Conservation (phyloP, 2,113 vertebrate species). For the Bettongia penicillata region DNA sequence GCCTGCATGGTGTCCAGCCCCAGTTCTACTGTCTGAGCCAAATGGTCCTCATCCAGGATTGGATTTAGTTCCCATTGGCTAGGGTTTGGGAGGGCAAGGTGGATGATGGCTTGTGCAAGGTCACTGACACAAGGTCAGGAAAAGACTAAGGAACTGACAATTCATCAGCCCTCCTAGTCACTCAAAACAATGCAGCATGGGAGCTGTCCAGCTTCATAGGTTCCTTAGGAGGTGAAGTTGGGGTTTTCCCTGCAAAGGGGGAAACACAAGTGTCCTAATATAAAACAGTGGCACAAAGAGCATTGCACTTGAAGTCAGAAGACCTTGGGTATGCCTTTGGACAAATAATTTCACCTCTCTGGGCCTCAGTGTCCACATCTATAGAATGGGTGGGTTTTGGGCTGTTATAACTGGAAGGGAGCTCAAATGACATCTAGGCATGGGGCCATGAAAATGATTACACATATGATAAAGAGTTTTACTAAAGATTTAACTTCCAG, state of each 20-base stretch:
- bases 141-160: background rate
- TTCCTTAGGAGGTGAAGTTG: background rate
- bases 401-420: background rate
- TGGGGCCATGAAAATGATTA: background rate
- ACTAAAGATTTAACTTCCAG: background rate
- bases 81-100: background rate
- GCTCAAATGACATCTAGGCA: background rate
- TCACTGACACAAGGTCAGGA: background rate
- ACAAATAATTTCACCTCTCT: background rate
- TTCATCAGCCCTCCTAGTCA: background rate
- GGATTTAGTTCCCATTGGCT: background rate
- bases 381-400: background rate
- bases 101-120: background rate
- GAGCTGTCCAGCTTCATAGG: background rate
- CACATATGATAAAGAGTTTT: no score
- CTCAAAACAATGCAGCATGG: background rate
- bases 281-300: background rate
- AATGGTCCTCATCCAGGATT: background rate
- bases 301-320: background rate
- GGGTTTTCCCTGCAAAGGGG: background rate
- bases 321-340: background rate
- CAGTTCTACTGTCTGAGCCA: background rate
- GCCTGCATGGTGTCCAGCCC: background rate
- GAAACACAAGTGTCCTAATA: rapidly evolving
- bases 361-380: background rate